Evolutionary conservation across 1,140 invertebrate species (phyloP).

Genomic region (Pseudoatta argentina): DNA sequence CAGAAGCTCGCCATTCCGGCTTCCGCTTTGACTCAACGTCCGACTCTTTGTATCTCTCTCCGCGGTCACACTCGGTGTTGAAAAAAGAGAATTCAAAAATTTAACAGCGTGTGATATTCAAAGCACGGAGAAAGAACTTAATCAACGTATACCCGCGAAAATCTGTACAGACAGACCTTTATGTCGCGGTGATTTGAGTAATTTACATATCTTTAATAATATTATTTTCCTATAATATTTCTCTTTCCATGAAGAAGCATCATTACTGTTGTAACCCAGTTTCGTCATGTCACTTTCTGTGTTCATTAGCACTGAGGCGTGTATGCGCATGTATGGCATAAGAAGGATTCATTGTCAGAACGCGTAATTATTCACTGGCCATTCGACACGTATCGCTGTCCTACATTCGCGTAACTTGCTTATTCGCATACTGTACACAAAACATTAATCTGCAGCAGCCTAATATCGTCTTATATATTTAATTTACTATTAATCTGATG

Average conservation of each 20-base stretch:
- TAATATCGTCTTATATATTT: not conserved
- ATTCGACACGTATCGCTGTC: conserved; percentile 2
- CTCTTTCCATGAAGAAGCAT: not conserved
- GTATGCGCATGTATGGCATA: conserved; percentile 5
- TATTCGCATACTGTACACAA: not conserved
- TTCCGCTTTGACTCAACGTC: conserved; percentile 31
- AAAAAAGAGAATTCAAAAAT: conserved; percentile 50
- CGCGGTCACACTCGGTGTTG: conserved; percentile 14
- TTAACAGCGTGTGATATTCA: conserved; percentile 38
- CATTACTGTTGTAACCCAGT: not conserved
- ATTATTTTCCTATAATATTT: too few species aligned
- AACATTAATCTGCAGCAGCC: not conserved
- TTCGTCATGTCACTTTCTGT: not conserved
- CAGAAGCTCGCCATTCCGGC: conserved; percentile 14
- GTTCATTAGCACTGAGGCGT: not conserved
- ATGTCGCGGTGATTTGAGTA: not conserved
- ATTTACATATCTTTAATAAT: not conserved
- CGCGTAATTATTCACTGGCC: conserved; percentile 17
- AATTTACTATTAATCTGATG: not conserved
- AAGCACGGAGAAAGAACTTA: conserved; percentile 1
- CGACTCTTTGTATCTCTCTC: conserved; percentile 52
- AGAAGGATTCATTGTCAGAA: conserved; percentile 1
- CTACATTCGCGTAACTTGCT: not conserved
- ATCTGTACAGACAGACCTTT: conserved; percentile 12
- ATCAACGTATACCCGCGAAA: conserved; percentile 12